Evolutionary conservation across 2,113 vertebrate species (phyloP), one percentile per base, ranked within the genome.

Genomic region (Thymallus thymallus): DNA sequence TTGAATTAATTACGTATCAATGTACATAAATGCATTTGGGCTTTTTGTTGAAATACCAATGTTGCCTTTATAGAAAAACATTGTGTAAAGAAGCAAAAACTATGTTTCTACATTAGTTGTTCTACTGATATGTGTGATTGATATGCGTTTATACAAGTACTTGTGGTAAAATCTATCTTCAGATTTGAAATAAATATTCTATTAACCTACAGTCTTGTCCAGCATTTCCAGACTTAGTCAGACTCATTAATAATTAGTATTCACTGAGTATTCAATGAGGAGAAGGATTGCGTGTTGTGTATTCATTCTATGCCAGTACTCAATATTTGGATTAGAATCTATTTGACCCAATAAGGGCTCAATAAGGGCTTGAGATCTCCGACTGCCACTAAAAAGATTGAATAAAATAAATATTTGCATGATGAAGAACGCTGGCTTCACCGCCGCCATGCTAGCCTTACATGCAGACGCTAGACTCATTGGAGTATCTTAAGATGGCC

Each of bases 31-130:
- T 70, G 68, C 14, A 70, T 72, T 72, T 71, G 5, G 60, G 12
- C 6, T 23, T 6, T 77, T 68, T 48, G 76, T 84, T 76, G 45
- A 77, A 76, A 75, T 74, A 87, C 80, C 84, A 73, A 82, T 80
- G 76, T 83, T 91, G 90, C 91, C 91, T 92, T 92, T 92, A 91
- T 23, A 77, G 82, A 81, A 76, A 73, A 66, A n/a, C 35, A 41
- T 22, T 83, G 74, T 82, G 65, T 23, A 64, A 75, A 75, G 78
- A 82, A 82, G 18, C 18, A 76, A 83, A 67, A 55, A 30, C 55
- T 72, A 35, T 76, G 71, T 82, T 55, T 85, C 71, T 83, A 29
- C 23, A 23, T 71, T 82, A 63, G 84, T 81, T 80, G 12, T 70
- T 68, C 55, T 81, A 24, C 76, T 60, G 61, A 67, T 76, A 75